These are phyloP conservation scores for Taeniopygia guttata DNA, from an alignment of 2,797 vertebrate genomes.

Conservation along the genomic window DNA sequence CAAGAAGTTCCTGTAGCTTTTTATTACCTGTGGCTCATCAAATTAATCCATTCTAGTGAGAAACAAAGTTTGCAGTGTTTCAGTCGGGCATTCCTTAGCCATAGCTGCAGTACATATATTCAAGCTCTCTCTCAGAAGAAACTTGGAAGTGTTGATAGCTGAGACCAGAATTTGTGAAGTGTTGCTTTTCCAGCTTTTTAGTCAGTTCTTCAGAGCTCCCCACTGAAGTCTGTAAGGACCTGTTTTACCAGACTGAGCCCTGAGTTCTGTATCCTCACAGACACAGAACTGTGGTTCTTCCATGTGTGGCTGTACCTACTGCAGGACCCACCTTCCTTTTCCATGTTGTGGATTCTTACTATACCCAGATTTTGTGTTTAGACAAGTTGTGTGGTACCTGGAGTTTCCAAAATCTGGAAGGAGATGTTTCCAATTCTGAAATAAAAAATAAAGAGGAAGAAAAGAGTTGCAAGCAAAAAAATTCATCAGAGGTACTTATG, in stretches of 20 bases:
- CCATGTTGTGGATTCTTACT: not conserved
- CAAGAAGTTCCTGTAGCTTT: not conserved
- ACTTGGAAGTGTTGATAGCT: not conserved
- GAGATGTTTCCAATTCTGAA: not conserved
- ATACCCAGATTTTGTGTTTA: not conserved
- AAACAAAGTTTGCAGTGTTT: not conserved
- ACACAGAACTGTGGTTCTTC: not conserved
- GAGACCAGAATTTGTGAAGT: too few relatives aligned
- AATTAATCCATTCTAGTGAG: not conserved
- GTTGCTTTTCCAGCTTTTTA: not conserved
- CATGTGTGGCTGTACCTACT: not conserved
- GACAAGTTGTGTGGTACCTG: not conserved
- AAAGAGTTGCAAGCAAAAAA: not conserved
- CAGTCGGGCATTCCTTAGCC: not conserved
- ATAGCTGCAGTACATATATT: not conserved
- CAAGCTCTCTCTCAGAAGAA: not conserved
- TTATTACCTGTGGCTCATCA: not conserved
- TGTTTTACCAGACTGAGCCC: not conserved
- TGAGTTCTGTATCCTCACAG: not conserved
- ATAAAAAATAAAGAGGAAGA: accelerated
- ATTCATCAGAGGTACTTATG: not conserved
- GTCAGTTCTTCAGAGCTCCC: not conserved
- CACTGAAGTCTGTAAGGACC: not conserved
- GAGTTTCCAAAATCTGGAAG: not conserved
- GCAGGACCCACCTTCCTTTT: not conserved